phyloP scores from a whole-genome alignment of 2,797 vertebrate genomes.

The Mus caroli region DNA sequence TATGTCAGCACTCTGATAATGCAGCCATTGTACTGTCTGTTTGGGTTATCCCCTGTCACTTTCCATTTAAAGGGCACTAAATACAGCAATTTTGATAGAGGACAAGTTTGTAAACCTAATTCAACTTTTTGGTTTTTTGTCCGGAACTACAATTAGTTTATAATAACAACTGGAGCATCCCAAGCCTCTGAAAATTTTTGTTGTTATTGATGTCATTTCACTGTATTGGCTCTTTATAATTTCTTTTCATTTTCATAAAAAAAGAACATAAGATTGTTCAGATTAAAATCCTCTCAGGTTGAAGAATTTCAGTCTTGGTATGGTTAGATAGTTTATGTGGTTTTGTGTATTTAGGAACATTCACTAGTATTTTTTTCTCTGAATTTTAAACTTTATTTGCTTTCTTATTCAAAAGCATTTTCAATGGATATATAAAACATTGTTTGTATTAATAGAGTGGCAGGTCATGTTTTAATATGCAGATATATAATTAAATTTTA shows the following conservation, averaged over 20 bases:
- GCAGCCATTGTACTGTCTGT: slow-evolving; percentile 53
- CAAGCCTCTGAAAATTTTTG: slow-evolving; percentile 34
- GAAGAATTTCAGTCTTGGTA: neutral
- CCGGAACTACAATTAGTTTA: slow-evolving; percentile 61
- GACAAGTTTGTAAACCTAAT: slow-evolving; percentile 59
- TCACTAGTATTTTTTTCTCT: neutral
- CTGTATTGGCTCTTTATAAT: slow-evolving; percentile 44
- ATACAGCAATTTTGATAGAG: slow-evolving; percentile 70
- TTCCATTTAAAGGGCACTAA: slow-evolving; percentile 68
- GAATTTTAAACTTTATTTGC: neutral
- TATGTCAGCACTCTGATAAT: slow-evolving; percentile 52
- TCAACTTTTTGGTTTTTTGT: neutral
- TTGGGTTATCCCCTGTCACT: slow-evolving; percentile 69
- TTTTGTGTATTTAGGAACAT: neutral
- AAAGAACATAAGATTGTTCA: neutral
- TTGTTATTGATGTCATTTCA: slow-evolving; percentile 39
- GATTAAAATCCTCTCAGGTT: neutral
- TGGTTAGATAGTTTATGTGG: neutral
- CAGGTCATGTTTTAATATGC: neutral
- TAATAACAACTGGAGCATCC: slow-evolving; percentile 62
- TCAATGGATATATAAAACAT: neutral
- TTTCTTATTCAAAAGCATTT: neutral
- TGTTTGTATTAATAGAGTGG: neutral
- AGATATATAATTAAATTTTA: neutral
- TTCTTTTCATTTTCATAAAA: slow-evolving; percentile 18